These are phyloP conservation scores for Phortica magna DNA, from an alignment of 2,888 invertebrate genomes.

Conservation along the genomic window DNA sequence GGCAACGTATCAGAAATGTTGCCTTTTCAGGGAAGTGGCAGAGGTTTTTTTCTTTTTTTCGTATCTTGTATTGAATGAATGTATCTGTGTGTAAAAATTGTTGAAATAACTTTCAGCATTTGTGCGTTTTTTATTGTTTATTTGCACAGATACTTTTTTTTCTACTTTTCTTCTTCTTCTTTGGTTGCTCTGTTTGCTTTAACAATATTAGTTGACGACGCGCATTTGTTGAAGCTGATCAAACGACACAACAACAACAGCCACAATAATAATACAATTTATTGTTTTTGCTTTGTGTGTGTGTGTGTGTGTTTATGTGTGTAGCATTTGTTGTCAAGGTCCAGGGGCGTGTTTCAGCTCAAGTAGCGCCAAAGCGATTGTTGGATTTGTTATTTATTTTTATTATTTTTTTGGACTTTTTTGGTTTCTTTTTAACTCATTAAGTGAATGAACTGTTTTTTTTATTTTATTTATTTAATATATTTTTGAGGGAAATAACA, in stretches of 20 bases:
- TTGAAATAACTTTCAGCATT: no score
- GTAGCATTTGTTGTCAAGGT: conserved; percentile 62
- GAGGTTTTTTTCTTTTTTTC: no score
- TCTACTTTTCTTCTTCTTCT: neutral
- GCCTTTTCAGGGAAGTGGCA: no score
- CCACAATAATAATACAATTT: conserved; percentile 30
- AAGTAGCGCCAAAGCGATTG: conserved; percentile 55
- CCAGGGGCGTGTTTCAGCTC: conserved; percentile 57
- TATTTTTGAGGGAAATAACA: neutral
- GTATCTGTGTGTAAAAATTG: no score
- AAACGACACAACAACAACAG: conserved; percentile 39
- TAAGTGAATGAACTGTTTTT: neutral
- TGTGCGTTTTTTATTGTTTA: no score
- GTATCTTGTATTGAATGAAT: no score
- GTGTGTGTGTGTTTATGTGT: conserved; percentile 10
- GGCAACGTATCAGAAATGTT: no score
- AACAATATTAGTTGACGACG: conserved; percentile 1
- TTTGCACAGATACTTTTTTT: neutral
- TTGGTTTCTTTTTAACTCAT: neutral
- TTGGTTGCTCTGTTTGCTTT: neutral
- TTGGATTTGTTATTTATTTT: neutral
- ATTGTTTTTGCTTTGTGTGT: conserved; percentile 11
- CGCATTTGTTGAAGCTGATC: conserved; percentile 18
- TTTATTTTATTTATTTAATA: neutral
- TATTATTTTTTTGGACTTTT: neutral